Evolutionary conservation across 2,888 invertebrate species (phyloP), one percentile per base, ranked within the genome.

Genomic region (Iphiclides podalirius): DNA sequence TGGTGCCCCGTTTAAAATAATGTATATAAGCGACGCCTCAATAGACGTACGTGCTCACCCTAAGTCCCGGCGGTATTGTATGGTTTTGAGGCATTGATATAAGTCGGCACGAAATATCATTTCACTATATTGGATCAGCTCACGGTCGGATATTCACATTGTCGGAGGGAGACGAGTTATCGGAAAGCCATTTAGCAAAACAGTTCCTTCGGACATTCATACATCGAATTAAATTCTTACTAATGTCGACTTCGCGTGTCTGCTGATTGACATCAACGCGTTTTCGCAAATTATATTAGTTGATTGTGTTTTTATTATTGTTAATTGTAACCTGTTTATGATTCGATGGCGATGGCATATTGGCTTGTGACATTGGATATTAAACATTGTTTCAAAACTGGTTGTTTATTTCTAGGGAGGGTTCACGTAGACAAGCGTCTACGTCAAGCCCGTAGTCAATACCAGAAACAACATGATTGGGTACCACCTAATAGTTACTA

Each of bases 21-120:
- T 12, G n/a, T 20, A 8, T 9, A 26, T 20, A 20, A 6, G 20
- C 4, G 26, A 26, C 6, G 8, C 3, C 26, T 9, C 9, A 26
- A 26, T 7, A 1, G 8, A 28, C 9, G 38, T 34, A 35, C 35
- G 14, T 11, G 39, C 23, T 16, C 36, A 12, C 33, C 37, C 42
- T 36, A 55, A 53, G 55, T 52, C 52, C 60, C 63, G 62, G 23
- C 33, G 36, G 36, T 37, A 26, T 45, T 42, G 63, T 72, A 71
- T 73, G 78, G 77, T 72, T 79, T 75, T 69, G 70, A 70, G 80
- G 80, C 81, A 83, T 82, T 83, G 84, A 83, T 84, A 82, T 75
- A 67, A 66, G 58, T 66, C 12, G 31, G 26, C 8, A 47, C 36
- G 38, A 26, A 39, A 49, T 49, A 43, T 40, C 33, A 40, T 45